A percentile compares a stretch with the other conserved stretches of the same genome.
These are phyloP conservation scores for Heterocephalus glaber DNA, from an alignment of 2,113 vertebrate genomes.

Conservation along the genomic window DNA sequence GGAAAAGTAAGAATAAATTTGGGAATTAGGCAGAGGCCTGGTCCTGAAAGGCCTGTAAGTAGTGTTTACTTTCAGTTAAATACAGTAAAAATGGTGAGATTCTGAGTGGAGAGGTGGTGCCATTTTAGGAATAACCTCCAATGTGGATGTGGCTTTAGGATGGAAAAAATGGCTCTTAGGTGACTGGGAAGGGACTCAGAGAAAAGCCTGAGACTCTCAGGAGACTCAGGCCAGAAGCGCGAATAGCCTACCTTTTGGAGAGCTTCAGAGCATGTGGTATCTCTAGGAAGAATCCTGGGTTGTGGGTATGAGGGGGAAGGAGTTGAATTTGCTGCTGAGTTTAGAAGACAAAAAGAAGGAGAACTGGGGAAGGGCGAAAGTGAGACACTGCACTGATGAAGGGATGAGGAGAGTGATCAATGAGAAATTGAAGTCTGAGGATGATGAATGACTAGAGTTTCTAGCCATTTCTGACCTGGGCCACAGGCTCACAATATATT, in stretches of 20 bases:
- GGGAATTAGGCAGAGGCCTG: neutral
- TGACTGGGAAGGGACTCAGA: neutral
- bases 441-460: neutral
- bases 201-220: neutral
- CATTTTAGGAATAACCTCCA: neutral
- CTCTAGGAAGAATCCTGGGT: neutral
- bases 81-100: neutral
- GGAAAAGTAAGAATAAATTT: neutral
- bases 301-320: neutral
- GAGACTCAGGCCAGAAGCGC: neutral
- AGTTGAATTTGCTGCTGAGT: neutral
- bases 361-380: neutral
- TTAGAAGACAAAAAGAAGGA: neutral
- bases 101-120: neutral
- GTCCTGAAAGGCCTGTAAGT: neutral
- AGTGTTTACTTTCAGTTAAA: neutral
- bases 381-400: neutral
- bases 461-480: neutral
- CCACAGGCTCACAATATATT: neutral
- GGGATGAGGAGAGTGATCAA: neutral
- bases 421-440: neutral
- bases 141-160: neutral
- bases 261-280: neutral
- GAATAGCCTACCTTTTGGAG: neutral
- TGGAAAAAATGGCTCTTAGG: neutral